Evolutionary conservation across 2,113 vertebrate genomes (phyloP).

Genomic region (Callionymus lyra): DNA sequence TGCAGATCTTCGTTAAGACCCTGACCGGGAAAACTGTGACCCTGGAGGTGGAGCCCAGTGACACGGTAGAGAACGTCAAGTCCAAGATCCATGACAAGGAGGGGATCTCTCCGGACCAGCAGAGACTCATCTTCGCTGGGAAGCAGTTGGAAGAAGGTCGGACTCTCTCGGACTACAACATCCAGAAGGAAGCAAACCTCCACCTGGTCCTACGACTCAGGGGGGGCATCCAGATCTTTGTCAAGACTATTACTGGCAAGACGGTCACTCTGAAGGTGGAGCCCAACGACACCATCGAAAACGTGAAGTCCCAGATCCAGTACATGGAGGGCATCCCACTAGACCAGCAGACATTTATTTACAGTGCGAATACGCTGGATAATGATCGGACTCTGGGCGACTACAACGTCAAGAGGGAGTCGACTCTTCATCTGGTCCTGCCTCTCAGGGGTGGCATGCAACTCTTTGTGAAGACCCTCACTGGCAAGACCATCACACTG

Average conservation of each 20-base stretch:
- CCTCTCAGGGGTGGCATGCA: constrained; percentile 33
- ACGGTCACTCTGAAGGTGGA: constrained; percentile 35
- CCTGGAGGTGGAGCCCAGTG: constrained; percentile 25
- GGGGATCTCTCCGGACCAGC: constrained; percentile 30
- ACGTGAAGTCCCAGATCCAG: constrained; percentile 28
- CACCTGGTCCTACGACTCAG: constrained; percentile 26
- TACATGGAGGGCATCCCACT: constrained; percentile 27
- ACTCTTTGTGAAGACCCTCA: constrained; percentile 35
- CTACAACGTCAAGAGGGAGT: constrained; percentile 42
- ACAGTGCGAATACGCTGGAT: constrained; percentile 25
- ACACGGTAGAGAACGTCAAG: constrained; percentile 28
- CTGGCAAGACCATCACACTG: constrained; percentile 30
- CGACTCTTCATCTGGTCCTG: constrained; percentile 30
- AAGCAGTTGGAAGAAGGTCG: constrained; percentile 32
- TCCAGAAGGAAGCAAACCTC: constrained; percentile 39
- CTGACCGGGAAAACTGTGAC: constrained; percentile 33
- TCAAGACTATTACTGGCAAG: constrained; percentile 28
- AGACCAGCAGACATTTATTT: constrained; percentile 37
- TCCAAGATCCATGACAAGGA: constrained; percentile 35
- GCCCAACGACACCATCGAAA: constrained; percentile 26
- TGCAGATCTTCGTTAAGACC: constrained; percentile 41
- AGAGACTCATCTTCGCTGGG: constrained; percentile 31
- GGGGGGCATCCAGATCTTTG: constrained; percentile 38
- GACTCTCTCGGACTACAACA: constrained; percentile 35
- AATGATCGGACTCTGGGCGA: constrained; percentile 24